Evolutionary conservation across 2,113 vertebrate genomes (phyloP).

Genomic region (Rattus rattus): DNA sequence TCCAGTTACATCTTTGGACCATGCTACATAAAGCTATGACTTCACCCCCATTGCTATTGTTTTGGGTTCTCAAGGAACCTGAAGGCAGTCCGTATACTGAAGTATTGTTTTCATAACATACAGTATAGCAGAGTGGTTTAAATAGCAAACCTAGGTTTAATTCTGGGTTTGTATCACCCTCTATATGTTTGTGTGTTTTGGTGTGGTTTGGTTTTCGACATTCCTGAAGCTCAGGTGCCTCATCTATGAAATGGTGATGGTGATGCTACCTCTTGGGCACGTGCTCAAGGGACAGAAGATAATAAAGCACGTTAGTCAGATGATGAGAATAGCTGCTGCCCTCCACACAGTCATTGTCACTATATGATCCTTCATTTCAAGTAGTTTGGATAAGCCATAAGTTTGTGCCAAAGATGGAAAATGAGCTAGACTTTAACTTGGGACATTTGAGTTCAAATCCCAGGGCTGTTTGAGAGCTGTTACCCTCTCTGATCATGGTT

Average conservation of each 20-base stretch:
- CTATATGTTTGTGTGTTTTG: too few relatives aligned
- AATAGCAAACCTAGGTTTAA: not conserved
- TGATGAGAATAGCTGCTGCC: not conserved
- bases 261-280: not conserved
- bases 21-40: not conserved
- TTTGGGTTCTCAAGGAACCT: constrained; percentile 5
- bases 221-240: not conserved
- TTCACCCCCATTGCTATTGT: not conserved
- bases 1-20: not conserved
- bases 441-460: constrained; percentile 39
- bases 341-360: not conserved
- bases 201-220: not conserved
- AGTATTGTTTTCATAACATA: not conserved
- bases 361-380: not conserved
- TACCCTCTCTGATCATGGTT: not conserved
- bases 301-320: not conserved
- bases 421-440: not conserved
- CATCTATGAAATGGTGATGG: not conserved
- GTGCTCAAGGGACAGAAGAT: not conserved
- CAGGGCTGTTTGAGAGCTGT: not conserved
- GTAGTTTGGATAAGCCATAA: not conserved
- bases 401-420: not conserved
- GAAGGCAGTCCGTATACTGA: not conserved
- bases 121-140: not conserved
- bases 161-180: not conserved